Percentiles rank a stretch among this genome's conserved stretches.
Evolutionary conservation across 1,140 invertebrate species (phyloP).

Genomic region (Calliopsis andreniformis): DNA sequence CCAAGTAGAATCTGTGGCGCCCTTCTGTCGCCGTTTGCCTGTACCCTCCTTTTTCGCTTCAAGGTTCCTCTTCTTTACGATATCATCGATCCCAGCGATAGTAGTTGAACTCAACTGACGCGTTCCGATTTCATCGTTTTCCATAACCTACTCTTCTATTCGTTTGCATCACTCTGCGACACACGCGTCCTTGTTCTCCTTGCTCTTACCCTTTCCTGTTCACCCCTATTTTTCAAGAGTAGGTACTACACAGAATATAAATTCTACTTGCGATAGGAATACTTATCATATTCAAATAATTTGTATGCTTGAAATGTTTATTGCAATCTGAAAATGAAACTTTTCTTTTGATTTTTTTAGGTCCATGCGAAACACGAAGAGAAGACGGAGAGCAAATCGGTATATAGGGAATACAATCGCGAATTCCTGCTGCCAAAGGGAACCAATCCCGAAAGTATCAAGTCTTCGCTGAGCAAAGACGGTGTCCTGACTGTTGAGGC

Average conservation of each 20-base stretch:
- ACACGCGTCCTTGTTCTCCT: background rate
- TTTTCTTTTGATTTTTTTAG: slow-evolving; percentile 82
- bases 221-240: background rate
- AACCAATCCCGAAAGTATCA: slow-evolving; percentile 95
- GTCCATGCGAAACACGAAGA: slow-evolving; percentile 98
- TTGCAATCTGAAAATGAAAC: too few relatives aligned
- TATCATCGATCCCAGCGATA: background rate
- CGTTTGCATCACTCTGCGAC: slow-evolving; percentile 11
- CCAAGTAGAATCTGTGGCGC: slow-evolving; percentile 26
- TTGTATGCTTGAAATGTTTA: too few relatives aligned
- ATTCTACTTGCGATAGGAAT: too few relatives aligned
- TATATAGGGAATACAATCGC: slow-evolving; percentile 97
- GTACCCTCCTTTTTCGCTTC: background rate
- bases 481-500: slow-evolving; percentile 96
- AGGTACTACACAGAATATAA: too few relatives aligned
- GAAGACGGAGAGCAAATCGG: slow-evolving; percentile 95
- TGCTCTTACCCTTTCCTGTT: background rate
- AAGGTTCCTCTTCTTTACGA: background rate
- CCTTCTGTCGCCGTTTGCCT: slow-evolving; percentile 18
- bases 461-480: slow-evolving; percentile 94
- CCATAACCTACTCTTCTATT: slow-evolving; percentile 51
- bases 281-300: too few relatives aligned
- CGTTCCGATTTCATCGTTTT: slow-evolving; percentile 1
- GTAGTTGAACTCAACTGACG: background rate
- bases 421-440: slow-evolving; percentile 97